A percentile compares a stretch with the other conserved stretches of the same genome.
Conservation (phyloP, 2,113 vertebrate species). For the Myotis brandtii region DNA sequence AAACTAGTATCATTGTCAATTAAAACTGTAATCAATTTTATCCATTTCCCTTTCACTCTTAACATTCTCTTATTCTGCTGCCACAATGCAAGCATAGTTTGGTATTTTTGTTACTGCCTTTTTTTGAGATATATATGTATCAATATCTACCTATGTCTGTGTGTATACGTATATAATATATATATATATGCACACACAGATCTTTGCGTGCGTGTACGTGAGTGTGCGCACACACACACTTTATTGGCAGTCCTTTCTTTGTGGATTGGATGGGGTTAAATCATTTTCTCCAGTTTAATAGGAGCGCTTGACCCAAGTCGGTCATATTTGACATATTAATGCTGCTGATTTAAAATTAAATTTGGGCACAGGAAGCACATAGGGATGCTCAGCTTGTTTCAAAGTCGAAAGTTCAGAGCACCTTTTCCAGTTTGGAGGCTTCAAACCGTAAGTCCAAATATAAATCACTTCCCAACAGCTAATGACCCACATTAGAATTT, state of each 20-base stretch:
- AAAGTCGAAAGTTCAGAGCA: constrained; percentile 72
- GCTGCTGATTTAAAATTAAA: constrained; percentile 79
- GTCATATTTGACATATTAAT: constrained; percentile 80
- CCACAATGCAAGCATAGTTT: constrained; percentile 87
- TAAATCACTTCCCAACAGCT: constrained; percentile 74
- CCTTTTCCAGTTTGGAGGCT: constrained; percentile 79
- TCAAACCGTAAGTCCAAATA: constrained; percentile 73
- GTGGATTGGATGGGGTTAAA: constrained; percentile 76
- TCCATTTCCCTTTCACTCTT: constrained; percentile 81
- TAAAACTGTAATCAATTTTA: constrained; percentile 80
- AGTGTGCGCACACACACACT: background rate
- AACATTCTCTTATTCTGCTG: constrained; percentile 85
- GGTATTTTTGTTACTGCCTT: constrained; percentile 85
- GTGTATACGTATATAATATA: constrained; percentile 57
- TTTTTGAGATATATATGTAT: constrained; percentile 83
- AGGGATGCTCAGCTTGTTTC: constrained; percentile 63
- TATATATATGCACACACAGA: constrained; percentile 17
- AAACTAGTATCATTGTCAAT: constrained; percentile 84
- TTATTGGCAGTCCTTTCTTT: constrained; percentile 85
- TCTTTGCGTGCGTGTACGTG: background rate
- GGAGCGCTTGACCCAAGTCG: constrained; percentile 82
- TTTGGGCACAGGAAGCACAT: constrained; percentile 75
- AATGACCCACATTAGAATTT: constrained; percentile 70
- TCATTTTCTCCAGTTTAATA: constrained; percentile 74
- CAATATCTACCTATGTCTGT: constrained; percentile 62